phyloP scores from a whole-genome alignment of 1,140 invertebrate genomes.

The Anastrepha obliqua region DNA sequence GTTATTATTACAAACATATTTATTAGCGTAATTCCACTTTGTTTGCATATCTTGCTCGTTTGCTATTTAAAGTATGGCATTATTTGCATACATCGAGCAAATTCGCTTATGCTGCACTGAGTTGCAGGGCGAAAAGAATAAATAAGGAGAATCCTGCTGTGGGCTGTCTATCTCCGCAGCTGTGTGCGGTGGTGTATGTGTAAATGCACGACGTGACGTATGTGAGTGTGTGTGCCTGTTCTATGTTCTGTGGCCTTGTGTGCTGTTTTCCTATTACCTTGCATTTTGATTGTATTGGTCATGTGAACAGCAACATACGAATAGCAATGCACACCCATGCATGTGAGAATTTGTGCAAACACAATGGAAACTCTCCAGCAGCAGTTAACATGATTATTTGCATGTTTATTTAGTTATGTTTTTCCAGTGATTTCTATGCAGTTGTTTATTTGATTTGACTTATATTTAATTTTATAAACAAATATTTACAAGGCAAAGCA shows the following conservation, averaged over 20 bases:
- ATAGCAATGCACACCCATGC: background rate
- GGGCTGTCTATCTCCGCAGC: too few relatives aligned
- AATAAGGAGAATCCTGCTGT: background rate
- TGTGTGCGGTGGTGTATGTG: too few relatives aligned
- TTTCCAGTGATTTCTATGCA: background rate
- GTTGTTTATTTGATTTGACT: conserved; percentile 22
- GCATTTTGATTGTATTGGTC: background rate
- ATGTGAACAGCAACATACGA: background rate
- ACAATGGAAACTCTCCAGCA: background rate
- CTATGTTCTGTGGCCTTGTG: background rate
- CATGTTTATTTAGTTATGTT: conserved; percentile 22
- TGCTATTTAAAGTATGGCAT: conserved; percentile 12
- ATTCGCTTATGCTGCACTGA: conserved; percentile 1
- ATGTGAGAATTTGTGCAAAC: background rate
- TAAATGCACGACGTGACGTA: too few relatives aligned
- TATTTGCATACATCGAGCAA: conserved; percentile 15
- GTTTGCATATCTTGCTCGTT: background rate
- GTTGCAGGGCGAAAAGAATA: conserved; percentile 26
- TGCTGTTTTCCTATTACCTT: background rate
- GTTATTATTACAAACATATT: background rate
- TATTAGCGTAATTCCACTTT: background rate
- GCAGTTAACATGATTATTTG: conserved; percentile 19
- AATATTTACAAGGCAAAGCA: background rate
- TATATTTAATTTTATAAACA: background rate
- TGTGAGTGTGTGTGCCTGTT: background rate